Percentiles rank a stretch among this genome's conserved stretches.
phyloP scores from a whole-genome alignment of 1,140 invertebrate genomes.

The Hyles euphorbiae region DNA sequence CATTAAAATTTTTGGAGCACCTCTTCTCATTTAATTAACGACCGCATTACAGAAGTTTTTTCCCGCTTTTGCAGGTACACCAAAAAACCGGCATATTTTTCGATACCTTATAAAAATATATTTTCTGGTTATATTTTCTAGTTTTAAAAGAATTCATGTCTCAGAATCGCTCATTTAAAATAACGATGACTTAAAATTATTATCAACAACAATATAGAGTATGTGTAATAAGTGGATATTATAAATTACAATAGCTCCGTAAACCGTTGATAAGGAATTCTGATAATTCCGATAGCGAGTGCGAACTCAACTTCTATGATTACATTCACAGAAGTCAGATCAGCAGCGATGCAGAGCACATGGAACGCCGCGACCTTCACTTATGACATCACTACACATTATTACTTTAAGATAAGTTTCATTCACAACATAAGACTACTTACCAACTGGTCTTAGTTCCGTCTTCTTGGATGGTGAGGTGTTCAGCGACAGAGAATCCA shows the following conservation, averaged over 20 bases:
- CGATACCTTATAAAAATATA: too few relatives aligned
- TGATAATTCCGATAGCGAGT: slow-evolving; percentile 50
- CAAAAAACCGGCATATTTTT: too few relatives aligned
- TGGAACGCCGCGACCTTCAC: slow-evolving; percentile 60
- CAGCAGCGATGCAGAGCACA: slow-evolving; percentile 43
- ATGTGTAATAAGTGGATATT: slow-evolving; percentile 8
- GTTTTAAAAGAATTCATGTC: too few relatives aligned
- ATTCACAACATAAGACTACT: slow-evolving; percentile 42
- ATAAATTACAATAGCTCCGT: slow-evolving; percentile 24
- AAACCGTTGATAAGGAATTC: slow-evolving; percentile 45
- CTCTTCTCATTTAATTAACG: too few relatives aligned
- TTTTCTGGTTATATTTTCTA: too few relatives aligned
- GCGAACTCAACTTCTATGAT: slow-evolving; percentile 36
- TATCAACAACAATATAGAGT: too few relatives aligned
- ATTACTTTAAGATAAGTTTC: slow-evolving; percentile 36
- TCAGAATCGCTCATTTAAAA: too few relatives aligned
- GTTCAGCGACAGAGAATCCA: slow-evolving; percentile 92
- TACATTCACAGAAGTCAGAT: slow-evolving; percentile 41
- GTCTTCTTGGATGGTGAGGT: slow-evolving; percentile 77
- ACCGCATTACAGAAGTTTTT: too few relatives aligned
- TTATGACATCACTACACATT: slow-evolving; percentile 59
- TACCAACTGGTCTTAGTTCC: slow-evolving; percentile 78
- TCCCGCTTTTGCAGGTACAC: too few relatives aligned
- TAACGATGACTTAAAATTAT: too few relatives aligned
- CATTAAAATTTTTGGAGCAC: too few relatives aligned